Percentiles rank a stretch among this genome's conserved stretches.
Conservation (phyloP, 2,888 invertebrate species). For the Drosophila formosana region DNA sequence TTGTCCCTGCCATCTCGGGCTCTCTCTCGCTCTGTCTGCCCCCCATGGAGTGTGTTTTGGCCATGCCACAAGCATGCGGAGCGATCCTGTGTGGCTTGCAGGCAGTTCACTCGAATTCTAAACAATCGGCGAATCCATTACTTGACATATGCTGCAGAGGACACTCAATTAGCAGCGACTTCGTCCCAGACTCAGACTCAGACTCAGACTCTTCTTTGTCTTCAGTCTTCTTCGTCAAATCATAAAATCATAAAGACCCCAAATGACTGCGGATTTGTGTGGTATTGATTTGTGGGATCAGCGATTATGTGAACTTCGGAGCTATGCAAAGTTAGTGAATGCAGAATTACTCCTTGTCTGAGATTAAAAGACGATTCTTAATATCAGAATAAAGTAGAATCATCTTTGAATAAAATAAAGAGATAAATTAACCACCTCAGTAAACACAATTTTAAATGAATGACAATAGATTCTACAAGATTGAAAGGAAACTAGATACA, state of each 20-base stretch:
- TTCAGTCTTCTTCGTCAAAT: not conserved
- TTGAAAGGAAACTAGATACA: too few relatives aligned
- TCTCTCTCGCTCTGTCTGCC: constrained; percentile 7
- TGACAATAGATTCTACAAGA: too few relatives aligned
- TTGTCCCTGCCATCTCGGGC: constrained; percentile 4
- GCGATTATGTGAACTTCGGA: not conserved
- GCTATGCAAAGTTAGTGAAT: too few relatives aligned
- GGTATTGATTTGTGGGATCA: not conserved
- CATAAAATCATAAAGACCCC: constrained; percentile 3
- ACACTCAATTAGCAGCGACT: constrained; percentile 54
- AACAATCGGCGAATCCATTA: constrained; percentile 25
- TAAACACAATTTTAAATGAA: too few relatives aligned
- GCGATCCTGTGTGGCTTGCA: constrained; percentile 44
- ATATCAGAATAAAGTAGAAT: too few relatives aligned
- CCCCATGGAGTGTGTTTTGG: constrained; percentile 38
- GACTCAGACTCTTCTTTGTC: not conserved
- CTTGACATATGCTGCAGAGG: constrained; percentile 45
- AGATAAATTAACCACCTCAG: too few relatives aligned
- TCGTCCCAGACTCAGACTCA: not conserved
- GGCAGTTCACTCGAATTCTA: constrained; percentile 37
- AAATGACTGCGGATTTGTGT: not conserved
- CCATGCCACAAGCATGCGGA: constrained; percentile 18
- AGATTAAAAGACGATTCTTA: too few relatives aligned
- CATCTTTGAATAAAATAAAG: too few relatives aligned
- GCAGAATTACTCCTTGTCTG: too few relatives aligned